Percentiles rank a stretch among this genome's conserved stretches.
phyloP scores from a whole-genome alignment of 2,888 invertebrate species.

The Dryadula phaetusa region DNA sequence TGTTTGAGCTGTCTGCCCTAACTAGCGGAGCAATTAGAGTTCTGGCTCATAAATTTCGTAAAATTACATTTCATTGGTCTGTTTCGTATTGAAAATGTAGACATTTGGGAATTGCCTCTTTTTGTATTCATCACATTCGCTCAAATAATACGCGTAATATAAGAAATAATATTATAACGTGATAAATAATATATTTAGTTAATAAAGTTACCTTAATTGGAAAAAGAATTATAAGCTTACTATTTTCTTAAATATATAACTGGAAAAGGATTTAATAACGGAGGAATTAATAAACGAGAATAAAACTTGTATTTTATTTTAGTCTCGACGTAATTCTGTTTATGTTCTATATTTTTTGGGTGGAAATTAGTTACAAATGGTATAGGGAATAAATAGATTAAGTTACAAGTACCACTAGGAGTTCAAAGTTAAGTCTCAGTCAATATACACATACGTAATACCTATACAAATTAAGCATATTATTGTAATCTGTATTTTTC shows the following conservation, averaged over 20 bases:
- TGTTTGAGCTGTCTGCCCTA: slow-evolving; percentile 36
- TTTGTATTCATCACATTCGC: background rate
- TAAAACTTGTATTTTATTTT: background rate
- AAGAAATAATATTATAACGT: background rate
- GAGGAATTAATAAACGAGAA: too few relatives aligned
- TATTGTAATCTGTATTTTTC: too few relatives aligned
- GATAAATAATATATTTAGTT: background rate
- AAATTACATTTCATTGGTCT: slow-evolving; percentile 27
- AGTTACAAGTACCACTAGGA: too few relatives aligned
- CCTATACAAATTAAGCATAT: too few relatives aligned
- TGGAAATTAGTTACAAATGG: too few relatives aligned
- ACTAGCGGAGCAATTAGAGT: slow-evolving; percentile 30
- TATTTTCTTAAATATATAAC: background rate
- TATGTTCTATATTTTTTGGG: too few relatives aligned
- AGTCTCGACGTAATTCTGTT: background rate
- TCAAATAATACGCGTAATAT: background rate
- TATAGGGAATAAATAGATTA: too few relatives aligned
- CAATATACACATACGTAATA: too few relatives aligned
- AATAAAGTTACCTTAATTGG: too few relatives aligned
- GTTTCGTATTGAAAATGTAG: slow-evolving; percentile 17
- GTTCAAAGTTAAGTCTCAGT: too few relatives aligned
- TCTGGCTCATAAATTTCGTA: slow-evolving; percentile 28
- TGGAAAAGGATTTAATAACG: background rate
- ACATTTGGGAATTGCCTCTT: background rate
- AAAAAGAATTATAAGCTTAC: background rate